phyloP scores from a whole-genome alignment of 2,113 vertebrate genomes.

The Myiopsitta monachus region DNA sequence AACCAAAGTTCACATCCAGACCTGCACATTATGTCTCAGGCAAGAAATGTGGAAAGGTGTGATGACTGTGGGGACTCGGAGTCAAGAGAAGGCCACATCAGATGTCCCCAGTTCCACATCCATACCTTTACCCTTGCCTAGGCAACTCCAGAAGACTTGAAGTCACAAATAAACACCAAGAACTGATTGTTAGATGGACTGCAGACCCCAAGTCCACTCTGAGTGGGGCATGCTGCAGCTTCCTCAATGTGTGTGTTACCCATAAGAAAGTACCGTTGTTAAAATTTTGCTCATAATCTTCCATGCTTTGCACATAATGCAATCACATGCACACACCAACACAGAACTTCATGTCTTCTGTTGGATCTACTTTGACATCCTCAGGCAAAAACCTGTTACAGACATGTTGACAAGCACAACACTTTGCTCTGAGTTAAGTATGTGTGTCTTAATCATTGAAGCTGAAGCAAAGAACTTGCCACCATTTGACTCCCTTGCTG shows the following conservation, averaged over 20 bases:
- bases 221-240: background rate
- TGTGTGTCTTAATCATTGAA: background rate
- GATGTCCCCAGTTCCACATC: background rate
- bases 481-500: background rate
- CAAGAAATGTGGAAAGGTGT: background rate
- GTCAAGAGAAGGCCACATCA: background rate
- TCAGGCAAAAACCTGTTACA: background rate
- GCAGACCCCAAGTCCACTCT: background rate
- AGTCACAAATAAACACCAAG: background rate
- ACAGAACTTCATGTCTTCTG: background rate
- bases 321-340: background rate
- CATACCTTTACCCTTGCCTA: background rate
- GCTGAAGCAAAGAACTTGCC: background rate
- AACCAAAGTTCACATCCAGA: background rate
- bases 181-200: background rate
- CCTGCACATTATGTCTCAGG: background rate
- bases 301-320: accelerated
- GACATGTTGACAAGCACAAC: background rate
- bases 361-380: background rate
- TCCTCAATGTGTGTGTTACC: background rate
- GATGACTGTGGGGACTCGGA: background rate
- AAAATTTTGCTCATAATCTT: background rate
- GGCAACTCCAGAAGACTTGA: background rate
- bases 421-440: background rate
- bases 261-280: background rate